phyloP scores from a whole-genome alignment of 2,797 vertebrate species.

The Pseudomugil tenellus region DNA sequence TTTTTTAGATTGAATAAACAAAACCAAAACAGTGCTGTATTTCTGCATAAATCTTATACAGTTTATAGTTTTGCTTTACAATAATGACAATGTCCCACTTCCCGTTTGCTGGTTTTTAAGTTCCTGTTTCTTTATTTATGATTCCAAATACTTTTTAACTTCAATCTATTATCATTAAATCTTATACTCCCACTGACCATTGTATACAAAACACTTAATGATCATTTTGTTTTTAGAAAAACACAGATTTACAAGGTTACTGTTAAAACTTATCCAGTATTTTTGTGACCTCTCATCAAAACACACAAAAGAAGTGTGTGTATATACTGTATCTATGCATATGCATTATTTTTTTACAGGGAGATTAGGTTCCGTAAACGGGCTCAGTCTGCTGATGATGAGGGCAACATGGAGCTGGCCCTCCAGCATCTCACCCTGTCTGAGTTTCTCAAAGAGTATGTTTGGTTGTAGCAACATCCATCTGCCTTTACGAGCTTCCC shows the following conservation, averaged over 20 bases:
- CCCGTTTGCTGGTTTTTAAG: too few species aligned
- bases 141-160: too few species aligned
- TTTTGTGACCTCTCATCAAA: not conserved
- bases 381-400: constrained; percentile 85
- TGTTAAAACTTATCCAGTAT: not conserved
- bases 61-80: too few species aligned
- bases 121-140: too few species aligned
- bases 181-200: not conserved
- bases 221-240: too few species aligned
- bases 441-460: constrained; percentile 90
- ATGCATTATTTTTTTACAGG: constrained; percentile 73
- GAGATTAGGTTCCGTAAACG: constrained; percentile 83
- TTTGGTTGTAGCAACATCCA: constrained; percentile 30
- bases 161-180: not conserved
- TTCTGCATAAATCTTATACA: too few species aligned
- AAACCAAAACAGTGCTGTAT: not conserved
- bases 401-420: constrained; percentile 80
- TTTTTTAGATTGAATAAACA: not conserved
- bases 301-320: constrained; percentile 26
- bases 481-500: not conserved
- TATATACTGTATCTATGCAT: constrained; percentile 33
- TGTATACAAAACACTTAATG: not conserved
- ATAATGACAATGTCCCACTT: too few species aligned
- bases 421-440: constrained; percentile 87
- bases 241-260: not conserved